A percentile compares a stretch with the other conserved stretches of the same genome.
Evolutionary conservation across 2,888 invertebrate genomes (phyloP).

Genomic region (Mactromeris polynyma): DNA sequence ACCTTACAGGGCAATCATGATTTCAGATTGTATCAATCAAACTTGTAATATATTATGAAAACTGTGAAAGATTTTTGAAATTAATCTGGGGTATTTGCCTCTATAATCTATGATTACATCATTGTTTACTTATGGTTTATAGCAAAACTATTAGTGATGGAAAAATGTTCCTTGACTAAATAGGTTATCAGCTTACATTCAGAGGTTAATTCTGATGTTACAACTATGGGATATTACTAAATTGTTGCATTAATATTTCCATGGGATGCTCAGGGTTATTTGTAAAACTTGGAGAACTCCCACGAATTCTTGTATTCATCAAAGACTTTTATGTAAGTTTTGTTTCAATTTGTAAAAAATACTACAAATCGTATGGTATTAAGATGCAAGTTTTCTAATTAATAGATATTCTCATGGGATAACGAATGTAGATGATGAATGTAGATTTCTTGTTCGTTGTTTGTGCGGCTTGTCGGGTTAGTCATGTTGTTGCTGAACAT

Average conservation of each 20-base stretch:
- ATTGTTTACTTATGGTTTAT: constrained; percentile 4
- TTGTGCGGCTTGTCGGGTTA: too few species aligned
- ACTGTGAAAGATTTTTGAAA: constrained; percentile 29
- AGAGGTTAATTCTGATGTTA: not conserved
- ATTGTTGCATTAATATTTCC: constrained; percentile 3
- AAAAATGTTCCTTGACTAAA: constrained; percentile 15
- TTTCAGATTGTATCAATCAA: constrained; percentile 17
- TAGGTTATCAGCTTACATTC: not conserved
- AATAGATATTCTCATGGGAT: too few species aligned
- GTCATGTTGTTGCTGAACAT: too few species aligned
- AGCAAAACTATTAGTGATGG: constrained; percentile 29
- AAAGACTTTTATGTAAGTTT: not conserved
- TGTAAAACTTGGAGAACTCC: not conserved
- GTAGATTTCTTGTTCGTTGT: too few species aligned
- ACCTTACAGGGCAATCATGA: constrained; percentile 1
- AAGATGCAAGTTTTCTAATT: too few species aligned
- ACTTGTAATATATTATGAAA: constrained; percentile 16
- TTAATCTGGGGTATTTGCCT: constrained; percentile 20
- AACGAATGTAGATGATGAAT: too few species aligned
- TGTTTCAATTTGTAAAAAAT: not conserved
- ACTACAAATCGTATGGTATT: too few species aligned
- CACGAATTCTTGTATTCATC: not conserved
- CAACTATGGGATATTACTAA: not conserved
- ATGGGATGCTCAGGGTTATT: not conserved
- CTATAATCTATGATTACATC: not conserved